phyloP scores from a whole-genome alignment of 2,888 invertebrate species.

The Liopterus haemorrhoidalis region DNA sequence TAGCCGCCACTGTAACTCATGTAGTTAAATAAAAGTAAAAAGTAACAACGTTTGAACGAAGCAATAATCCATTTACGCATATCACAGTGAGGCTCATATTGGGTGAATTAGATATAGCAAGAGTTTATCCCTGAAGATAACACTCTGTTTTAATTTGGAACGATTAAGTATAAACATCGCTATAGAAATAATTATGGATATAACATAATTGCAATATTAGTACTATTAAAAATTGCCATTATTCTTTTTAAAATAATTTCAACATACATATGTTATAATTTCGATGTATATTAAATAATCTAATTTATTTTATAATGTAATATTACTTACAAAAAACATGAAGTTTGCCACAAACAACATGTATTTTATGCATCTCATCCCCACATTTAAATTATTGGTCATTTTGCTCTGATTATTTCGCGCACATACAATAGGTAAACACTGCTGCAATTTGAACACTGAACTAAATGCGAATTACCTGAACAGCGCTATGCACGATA shows the following conservation, averaged over 20 bases:
- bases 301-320: not conserved
- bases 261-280: not conserved
- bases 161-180: not conserved
- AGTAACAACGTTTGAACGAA: no score
- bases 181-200: not conserved
- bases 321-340: conserved; percentile 56
- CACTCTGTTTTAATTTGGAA: not conserved
- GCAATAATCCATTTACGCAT: no score
- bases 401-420: conserved; percentile 31
- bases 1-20: no score
- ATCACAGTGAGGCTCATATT: no score
- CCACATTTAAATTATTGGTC: conserved; percentile 49
- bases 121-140: not conserved
- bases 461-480: no score
- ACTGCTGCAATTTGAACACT: no score
- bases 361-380: conserved; percentile 60
- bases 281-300: not conserved
- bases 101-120: no score
- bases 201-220: not conserved
- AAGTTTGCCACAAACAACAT: conserved; percentile 62
- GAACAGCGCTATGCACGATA: no score
- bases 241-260: not conserved
- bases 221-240: not conserved
- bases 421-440: no score
- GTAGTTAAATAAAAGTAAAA: no score